These are phyloP conservation scores for Mareca strepera DNA, from an alignment of 2,797 vertebrate genomes.

Conservation along the genomic window DNA sequence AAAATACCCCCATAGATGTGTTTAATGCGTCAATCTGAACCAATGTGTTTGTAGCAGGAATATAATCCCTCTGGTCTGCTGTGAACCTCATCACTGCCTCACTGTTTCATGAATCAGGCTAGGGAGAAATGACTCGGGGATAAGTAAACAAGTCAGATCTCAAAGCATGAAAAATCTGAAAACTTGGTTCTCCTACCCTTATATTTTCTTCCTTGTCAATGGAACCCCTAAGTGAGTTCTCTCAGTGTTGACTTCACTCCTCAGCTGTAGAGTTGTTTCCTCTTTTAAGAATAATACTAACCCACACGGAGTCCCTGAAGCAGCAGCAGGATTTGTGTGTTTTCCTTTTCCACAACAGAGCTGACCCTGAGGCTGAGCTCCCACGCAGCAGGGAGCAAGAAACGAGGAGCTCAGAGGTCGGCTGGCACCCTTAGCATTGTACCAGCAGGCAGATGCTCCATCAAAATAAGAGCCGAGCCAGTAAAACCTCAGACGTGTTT, in stretches of 20 bases:
- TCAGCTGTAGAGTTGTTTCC: background rate
- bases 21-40: background rate
- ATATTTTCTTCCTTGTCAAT: background rate
- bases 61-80: background rate
- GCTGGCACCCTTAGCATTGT: background rate
- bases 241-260: background rate
- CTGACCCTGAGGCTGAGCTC: background rate
- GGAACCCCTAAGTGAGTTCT: background rate
- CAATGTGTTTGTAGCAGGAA: background rate
- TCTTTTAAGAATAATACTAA: background rate
- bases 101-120: background rate
- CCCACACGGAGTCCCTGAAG: background rate
- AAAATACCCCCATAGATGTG: fast-evolving
- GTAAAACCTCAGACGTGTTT: background rate
- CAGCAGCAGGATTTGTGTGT: background rate
- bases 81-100: background rate
- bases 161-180: background rate
- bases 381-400: background rate
- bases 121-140: background rate
- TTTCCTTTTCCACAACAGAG: background rate
- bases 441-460: fast-evolving
- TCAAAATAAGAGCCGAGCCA: background rate
- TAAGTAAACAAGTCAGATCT: background rate
- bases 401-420: background rate
- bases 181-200: background rate